Evolutionary conservation across 2,113 vertebrate species (phyloP).

Genomic region (Anseranas semipalmata): DNA sequence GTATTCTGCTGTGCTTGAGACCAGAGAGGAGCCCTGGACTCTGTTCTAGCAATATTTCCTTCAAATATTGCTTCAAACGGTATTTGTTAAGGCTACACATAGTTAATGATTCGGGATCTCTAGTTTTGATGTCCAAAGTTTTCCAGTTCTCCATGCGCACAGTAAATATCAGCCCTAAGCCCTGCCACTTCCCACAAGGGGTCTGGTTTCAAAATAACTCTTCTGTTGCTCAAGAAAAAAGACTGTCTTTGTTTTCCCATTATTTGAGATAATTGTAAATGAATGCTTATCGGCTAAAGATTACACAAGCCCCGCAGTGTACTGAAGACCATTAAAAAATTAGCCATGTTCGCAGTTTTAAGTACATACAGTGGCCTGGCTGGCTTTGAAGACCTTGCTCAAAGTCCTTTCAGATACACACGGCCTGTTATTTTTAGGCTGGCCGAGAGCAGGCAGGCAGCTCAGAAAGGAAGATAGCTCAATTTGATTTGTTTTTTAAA

Average conservation of each 20-base stretch:
- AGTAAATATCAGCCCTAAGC: background rate
- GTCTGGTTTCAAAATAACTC: slow-evolving; percentile 40
- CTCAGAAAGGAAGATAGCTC: slow-evolving; percentile 8
- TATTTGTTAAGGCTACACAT: background rate
- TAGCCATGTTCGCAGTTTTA: background rate
- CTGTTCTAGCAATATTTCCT: background rate
- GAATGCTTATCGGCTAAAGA: background rate
- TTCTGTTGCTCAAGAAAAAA: background rate
- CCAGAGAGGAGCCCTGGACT: background rate
- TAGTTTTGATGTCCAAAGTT: background rate
- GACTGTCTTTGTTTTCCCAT: slow-evolving; percentile 29
- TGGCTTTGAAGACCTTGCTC: slow-evolving; percentile 1
- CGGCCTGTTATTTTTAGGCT: slow-evolving; percentile 43
- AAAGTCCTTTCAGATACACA: background rate
- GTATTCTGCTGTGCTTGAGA: background rate
- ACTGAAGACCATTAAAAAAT: background rate
- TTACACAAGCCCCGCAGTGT: background rate
- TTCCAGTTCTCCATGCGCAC: background rate
- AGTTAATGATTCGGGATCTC: slow-evolving; percentile 57
- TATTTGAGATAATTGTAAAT: slow-evolving; percentile 44
- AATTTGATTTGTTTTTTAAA: slow-evolving; percentile 1
- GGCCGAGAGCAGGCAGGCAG: background rate
- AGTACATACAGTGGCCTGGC: background rate
- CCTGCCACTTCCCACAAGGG: slow-evolving; percentile 3
- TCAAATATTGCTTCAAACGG: background rate